These are phyloP conservation scores for Anoura caudifer DNA, from an alignment of 2,113 vertebrate genomes.

Conservation along the genomic window DNA sequence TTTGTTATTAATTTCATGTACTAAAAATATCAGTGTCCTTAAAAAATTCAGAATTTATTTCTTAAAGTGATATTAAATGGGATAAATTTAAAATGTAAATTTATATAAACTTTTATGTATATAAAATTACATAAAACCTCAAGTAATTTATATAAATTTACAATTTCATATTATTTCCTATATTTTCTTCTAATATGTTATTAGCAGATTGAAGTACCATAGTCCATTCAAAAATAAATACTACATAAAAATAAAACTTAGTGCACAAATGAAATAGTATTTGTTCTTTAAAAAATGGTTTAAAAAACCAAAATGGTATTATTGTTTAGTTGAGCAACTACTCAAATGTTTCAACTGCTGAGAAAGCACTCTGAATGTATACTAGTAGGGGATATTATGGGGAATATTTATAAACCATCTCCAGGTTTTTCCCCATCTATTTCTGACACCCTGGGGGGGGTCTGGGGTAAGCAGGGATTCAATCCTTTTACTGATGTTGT, in stretches of 20 bases:
- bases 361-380: too few relatives aligned
- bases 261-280: neutral
- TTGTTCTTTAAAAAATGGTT: constrained; percentile 8
- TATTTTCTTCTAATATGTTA: neutral
- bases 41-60: neutral
- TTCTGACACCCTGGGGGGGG: neutral
- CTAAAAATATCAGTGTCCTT: too few relatives aligned
- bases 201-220: neutral
- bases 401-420: neutral
- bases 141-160: neutral
- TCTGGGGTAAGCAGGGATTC: neutral
- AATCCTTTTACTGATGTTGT: neutral
- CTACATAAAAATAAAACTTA: neutral
- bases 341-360: too few relatives aligned
- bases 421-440: neutral
- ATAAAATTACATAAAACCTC: neutral
- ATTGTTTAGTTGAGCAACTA: too few relatives aligned
- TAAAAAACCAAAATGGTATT: neutral
- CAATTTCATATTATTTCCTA: neutral
- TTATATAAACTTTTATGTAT: neutral
- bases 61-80: neutral
- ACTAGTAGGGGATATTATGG: too few relatives aligned
- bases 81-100: neutral
- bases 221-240: neutral
- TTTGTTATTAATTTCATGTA: too few relatives aligned